Evolutionary conservation across 2,113 vertebrate genomes (phyloP).

Genomic region (Tragulus kanchil): DNA sequence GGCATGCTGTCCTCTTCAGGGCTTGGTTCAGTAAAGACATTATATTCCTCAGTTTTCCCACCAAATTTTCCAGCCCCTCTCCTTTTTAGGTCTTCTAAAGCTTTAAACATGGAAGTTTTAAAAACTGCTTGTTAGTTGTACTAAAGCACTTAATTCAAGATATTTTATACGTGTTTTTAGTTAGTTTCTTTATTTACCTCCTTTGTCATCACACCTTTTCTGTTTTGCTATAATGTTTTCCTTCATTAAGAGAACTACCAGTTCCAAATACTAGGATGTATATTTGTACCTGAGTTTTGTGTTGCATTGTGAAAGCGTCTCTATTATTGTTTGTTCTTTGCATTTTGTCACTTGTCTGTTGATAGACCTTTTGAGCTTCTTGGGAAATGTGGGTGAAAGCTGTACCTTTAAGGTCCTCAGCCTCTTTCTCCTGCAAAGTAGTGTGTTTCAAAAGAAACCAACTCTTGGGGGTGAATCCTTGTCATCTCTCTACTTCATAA

Average conservation of each 20-base stretch:
- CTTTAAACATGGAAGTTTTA: no score
- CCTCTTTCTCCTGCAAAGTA: background rate
- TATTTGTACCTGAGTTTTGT: background rate
- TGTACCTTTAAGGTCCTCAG: background rate
- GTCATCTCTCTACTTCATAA: background rate
- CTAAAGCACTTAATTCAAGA: background rate
- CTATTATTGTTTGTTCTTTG: background rate
- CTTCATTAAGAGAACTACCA: background rate
- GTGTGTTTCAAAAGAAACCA: background rate
- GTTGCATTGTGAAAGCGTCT: background rate
- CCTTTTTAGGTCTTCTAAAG: no score
- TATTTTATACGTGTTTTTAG: background rate
- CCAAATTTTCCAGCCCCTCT: no score
- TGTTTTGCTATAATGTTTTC: background rate
- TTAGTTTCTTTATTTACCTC: background rate
- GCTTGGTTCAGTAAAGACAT: background rate
- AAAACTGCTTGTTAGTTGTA: background rate
- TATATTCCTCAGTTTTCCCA: no score
- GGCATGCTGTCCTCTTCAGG: background rate
- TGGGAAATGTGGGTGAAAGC: background rate
- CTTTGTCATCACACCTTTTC: background rate
- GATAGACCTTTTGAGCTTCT: background rate
- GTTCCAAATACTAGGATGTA: background rate
- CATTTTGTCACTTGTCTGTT: background rate
- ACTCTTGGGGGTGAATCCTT: background rate